These are phyloP conservation scores for Rhagologus leucostigma DNA, from an alignment of 2,113 vertebrate species.

Conservation along the genomic window DNA sequence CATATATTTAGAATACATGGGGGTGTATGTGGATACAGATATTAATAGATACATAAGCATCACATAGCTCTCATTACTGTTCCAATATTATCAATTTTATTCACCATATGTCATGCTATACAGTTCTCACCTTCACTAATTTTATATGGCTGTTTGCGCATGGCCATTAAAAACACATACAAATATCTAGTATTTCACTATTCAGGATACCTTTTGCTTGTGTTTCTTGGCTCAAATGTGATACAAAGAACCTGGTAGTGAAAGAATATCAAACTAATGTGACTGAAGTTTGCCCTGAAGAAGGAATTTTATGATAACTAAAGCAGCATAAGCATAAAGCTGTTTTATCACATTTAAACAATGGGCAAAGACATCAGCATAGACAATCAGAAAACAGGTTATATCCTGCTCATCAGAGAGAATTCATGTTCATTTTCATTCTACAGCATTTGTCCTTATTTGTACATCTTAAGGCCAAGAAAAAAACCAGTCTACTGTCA, in stretches of 20 bases:
- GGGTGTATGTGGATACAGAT: slow-evolving; percentile 56
- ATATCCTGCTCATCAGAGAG: background rate
- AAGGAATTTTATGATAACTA: background rate
- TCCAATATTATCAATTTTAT: slow-evolving; percentile 48
- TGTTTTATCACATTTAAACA: background rate
- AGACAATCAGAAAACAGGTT: background rate
- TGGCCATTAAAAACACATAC: background rate
- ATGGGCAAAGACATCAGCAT: background rate
- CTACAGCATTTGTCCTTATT: background rate
- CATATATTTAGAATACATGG: slow-evolving; percentile 59
- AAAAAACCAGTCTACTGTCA: background rate
- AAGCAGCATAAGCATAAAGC: background rate
- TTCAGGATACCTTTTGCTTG: background rate
- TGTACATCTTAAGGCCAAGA: background rate
- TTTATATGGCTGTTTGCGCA: background rate
- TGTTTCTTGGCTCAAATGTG: background rate
- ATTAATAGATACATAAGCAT: slow-evolving; percentile 62
- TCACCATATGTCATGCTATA: background rate
- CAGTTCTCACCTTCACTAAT: slow-evolving; percentile 7
- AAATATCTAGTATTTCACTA: background rate
- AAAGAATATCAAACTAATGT: background rate
- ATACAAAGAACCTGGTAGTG: background rate
- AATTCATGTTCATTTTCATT: background rate
- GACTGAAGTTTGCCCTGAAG: background rate
- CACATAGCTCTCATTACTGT: slow-evolving; percentile 48